Percentiles rank a stretch among this genome's conserved stretches.
phyloP scores from a whole-genome alignment of 2,113 vertebrate genomes.

The Uria aalge region DNA sequence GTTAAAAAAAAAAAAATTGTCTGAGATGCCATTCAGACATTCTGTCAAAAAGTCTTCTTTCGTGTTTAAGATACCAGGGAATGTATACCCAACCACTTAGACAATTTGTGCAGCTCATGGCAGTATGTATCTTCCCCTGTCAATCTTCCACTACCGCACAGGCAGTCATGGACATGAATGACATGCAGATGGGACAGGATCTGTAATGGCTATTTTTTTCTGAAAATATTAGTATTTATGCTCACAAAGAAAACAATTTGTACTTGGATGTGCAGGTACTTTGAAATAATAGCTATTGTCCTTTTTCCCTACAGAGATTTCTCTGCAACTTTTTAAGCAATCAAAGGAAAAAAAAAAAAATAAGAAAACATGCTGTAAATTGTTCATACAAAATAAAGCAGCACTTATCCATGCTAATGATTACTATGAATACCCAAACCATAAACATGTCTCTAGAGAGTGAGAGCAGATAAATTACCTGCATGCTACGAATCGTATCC shows the following conservation, averaged over 20 bases:
- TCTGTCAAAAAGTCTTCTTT: not conserved
- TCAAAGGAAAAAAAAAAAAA: rapidly evolving
- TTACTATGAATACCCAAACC: not conserved
- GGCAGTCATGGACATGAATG: not conserved
- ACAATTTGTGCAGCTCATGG: not conserved
- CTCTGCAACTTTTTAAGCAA: not conserved
- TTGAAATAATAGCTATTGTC: not conserved
- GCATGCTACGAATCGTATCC: not conserved
- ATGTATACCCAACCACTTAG: not conserved
- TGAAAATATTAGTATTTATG: not conserved
- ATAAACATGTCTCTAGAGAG: not conserved
- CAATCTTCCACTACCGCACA: not conserved
- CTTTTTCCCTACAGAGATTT: not conserved
- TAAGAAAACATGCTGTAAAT: not conserved
- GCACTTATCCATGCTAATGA: not conserved
- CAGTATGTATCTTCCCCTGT: not conserved
- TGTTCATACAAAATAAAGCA: not conserved
- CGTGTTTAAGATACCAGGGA: not conserved
- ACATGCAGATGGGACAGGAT: not conserved
- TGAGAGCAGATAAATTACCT: not conserved
- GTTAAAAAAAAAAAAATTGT: not conserved
- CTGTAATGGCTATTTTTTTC: not conserved
- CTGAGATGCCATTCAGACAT: not conserved
- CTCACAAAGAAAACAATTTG: not conserved
- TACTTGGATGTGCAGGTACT: not conserved